Evolutionary conservation across 2,888 invertebrate species (phyloP).

Genomic region (Odontocolon sp.): DNA sequence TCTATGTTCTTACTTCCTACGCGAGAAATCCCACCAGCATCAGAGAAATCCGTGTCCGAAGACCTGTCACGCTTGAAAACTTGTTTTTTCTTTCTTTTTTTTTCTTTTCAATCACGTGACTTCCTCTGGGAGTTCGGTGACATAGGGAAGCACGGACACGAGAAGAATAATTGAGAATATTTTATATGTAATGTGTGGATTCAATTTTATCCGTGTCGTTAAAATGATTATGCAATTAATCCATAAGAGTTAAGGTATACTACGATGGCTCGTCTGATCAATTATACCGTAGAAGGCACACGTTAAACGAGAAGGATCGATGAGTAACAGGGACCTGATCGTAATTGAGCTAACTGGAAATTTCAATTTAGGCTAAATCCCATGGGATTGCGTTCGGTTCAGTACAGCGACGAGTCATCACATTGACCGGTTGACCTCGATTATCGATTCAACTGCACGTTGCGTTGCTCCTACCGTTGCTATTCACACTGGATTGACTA

Average conservation of each 20-base stretch:
- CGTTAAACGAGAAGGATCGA: no score
- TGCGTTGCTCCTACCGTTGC: neutral
- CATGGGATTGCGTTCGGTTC: conserved; percentile 27
- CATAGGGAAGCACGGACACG: neutral
- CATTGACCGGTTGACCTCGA: conserved; percentile 62
- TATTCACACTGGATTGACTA: neutral
- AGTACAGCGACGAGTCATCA: conserved; percentile 36
- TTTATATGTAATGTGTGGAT: no score
- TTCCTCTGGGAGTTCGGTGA: neutral
- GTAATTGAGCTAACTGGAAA: conserved; percentile 48
- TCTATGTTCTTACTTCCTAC: conserved; percentile 2
- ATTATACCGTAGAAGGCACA: no score
- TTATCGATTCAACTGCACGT: conserved; percentile 49
- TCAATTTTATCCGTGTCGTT: neutral
- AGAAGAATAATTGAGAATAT: neutral
- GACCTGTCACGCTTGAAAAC: conserved; percentile 14
- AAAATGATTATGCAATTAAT: no score
- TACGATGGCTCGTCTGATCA: no score
- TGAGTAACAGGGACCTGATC: neutral
- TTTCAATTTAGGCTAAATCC: conserved; percentile 51
- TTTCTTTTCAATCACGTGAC: conserved; percentile 18
- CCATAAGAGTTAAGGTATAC: no score
- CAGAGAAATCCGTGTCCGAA: conserved; percentile 31
- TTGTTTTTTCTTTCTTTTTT: conserved; percentile 24
- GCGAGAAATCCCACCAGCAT: conserved; percentile 23